A percentile compares a stretch with the other conserved stretches of the same genome.
phyloP scores from a whole-genome alignment of 2,113 vertebrate species.

The Rhinogobius similis region DNA sequence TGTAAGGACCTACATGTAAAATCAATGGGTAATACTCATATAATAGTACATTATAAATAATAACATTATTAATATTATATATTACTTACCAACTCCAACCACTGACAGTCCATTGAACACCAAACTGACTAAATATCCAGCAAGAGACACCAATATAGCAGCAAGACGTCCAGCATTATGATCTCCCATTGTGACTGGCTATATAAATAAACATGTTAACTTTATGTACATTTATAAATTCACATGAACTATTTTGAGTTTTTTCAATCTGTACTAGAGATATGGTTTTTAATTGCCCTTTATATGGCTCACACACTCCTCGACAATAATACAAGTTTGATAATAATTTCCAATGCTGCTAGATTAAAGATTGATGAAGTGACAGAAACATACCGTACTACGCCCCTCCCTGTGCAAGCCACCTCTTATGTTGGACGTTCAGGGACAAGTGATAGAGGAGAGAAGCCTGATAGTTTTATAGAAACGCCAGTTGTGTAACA shows the following conservation, averaged over 20 bases:
- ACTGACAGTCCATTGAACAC: conserved; percentile 71
- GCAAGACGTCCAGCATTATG: conserved; percentile 57
- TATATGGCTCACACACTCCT: background rate
- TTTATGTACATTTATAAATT: background rate
- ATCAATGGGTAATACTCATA: background rate
- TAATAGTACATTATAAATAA: background rate
- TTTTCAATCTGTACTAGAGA: background rate
- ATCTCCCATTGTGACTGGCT: conserved; percentile 49
- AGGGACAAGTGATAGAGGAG: background rate
- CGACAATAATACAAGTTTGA: background rate
- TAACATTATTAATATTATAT: conserved; percentile 1
- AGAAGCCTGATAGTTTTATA: conserved; percentile 24
- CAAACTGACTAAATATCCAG: conserved; percentile 51
- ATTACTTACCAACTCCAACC: conserved; percentile 57
- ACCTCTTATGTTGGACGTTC: background rate
- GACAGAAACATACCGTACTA: conserved; percentile 24
- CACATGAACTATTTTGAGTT: background rate
- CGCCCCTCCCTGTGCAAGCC: background rate
- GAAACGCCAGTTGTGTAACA: conserved; percentile 42
- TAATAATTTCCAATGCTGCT: background rate
- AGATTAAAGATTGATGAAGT: background rate
- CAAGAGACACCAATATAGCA: conserved; percentile 52
- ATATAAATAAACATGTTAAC: background rate
- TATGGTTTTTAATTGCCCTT: background rate
- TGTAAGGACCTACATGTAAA: conserved; percentile 51